These are phyloP conservation scores for Tetragonisca angustula DNA, from an alignment of 2,888 invertebrate genomes.

Conservation along the genomic window DNA sequence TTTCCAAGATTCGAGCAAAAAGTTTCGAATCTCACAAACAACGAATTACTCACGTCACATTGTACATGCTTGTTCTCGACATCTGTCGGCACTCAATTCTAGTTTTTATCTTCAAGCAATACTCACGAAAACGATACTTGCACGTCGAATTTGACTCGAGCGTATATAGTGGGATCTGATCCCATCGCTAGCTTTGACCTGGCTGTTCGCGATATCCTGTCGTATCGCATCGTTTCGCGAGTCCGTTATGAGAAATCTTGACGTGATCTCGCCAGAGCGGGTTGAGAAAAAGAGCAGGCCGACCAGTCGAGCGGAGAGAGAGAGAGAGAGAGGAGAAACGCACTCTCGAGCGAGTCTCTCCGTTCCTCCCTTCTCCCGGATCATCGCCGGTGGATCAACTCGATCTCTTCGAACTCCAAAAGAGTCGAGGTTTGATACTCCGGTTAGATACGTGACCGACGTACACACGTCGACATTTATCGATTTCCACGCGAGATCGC, in stretches of 20 bases:
- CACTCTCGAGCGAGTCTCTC: constrained; percentile 2
- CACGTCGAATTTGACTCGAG: no score
- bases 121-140: no score
- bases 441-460: constrained; percentile 70
- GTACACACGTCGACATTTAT: constrained; percentile 66
- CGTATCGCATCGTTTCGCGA: constrained; percentile 16
- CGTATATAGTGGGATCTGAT: no score
- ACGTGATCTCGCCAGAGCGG: not conserved
- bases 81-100: no score
- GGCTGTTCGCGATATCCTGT: constrained; percentile 35
- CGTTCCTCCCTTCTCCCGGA: not conserved
- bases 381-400: constrained; percentile 48
- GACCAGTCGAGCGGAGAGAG: not conserved
- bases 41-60: no score
- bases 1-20: no score
- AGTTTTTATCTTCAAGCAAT: no score
- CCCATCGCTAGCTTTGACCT: not conserved
- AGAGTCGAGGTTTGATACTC: constrained; percentile 64
- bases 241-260: constrained; percentile 63
- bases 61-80: no score
- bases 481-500: constrained; percentile 67
- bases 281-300: not conserved
- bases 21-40: no score
- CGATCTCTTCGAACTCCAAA: constrained; percentile 70
- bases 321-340: not conserved